Percentiles rank a stretch among this genome's conserved stretches.
Evolutionary conservation across 92 coral and sea anemone genomes (phyloP).

Genomic region (Pocillopora meandrina): DNA sequence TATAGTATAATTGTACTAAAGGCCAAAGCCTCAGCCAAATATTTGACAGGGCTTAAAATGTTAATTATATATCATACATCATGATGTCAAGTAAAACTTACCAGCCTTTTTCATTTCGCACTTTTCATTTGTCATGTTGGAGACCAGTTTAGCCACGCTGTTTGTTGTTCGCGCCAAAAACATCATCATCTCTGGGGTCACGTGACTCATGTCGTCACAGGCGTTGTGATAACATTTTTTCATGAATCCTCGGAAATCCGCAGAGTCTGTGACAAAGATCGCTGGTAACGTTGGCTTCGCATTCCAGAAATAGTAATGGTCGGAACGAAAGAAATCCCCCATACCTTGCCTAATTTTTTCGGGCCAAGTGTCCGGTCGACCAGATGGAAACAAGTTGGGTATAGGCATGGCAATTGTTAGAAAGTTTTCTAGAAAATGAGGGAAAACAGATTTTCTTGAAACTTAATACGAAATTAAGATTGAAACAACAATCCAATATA

Average conservation of each 20-base stretch:
- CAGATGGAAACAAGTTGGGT: background rate
- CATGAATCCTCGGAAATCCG: constrained; percentile 67
- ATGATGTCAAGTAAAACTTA: background rate
- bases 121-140: constrained; percentile 21
- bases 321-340: constrained; percentile 4
- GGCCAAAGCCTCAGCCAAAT: too few relatives aligned
- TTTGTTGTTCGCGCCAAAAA: constrained; percentile 55
- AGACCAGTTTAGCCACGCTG: constrained; percentile 36
- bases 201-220: constrained; percentile 54
- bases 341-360: background rate
- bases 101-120: constrained; percentile 18
- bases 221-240: constrained; percentile 56
- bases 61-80: too few relatives aligned
- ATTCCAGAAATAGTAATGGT: constrained; percentile 75
- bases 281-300: constrained; percentile 51
- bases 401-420: background rate
- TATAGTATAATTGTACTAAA: too few relatives aligned
- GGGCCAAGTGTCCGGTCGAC: background rate
- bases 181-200: constrained; percentile 37
- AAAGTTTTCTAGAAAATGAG: background rate
- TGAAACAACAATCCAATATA: background rate
- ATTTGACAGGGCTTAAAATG: too few relatives aligned
- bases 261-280: constrained; percentile 60
- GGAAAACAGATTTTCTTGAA: background rate
- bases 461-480: background rate